Evolutionary conservation across 2,888 invertebrate species (phyloP), one percentile per base, ranked within the genome.

Genomic region (Plebejus melissa): DNA sequence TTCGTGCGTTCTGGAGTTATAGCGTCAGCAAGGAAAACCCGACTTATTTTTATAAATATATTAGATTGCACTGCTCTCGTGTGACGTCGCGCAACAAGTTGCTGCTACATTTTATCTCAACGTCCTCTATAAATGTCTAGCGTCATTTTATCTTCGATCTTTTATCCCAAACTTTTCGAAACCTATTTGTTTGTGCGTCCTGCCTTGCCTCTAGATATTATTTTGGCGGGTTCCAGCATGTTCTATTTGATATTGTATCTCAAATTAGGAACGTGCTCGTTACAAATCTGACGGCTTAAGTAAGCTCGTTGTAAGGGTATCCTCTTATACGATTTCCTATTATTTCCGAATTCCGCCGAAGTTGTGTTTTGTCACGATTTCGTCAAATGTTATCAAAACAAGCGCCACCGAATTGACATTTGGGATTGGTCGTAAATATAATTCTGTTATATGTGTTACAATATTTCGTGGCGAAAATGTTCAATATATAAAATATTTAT

Each of bases 41-140:
- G 22, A 22, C 22, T 22, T 22, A 22, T 22, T 22, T 22, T 22
- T 22, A 22, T 22, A 22, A 22, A 22, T 22, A 22, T 22, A 22
- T 22, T 22, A 22, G 0, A 60, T 32, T 32, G 65, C 65, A 5
- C 28, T 65, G 65, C 13, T 36, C 65, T 65, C 36, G 32, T 65
- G 32, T 65, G 65, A 65, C 65, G 13, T 13, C 32, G 4, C 16
- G 65, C 65, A 65, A 65, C 65, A 65, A 65, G 65, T 65, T 65
- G 65, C 65, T 65, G 13, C 36, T 65, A 13, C 32, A 60, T 16
- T 65, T 13, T 5, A 36, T 65, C 65, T 65, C 65, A 9, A 13
- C 13, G 28, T 65, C 32, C 16, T 54, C 16, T 65, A 16, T 13
- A 32, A 65, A 65, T 4, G 32, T 36, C 32, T 65, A 65, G 11